Conservation (phyloP, 1,140 invertebrate genomes). For the Drosophila parabipectinata region DNA sequence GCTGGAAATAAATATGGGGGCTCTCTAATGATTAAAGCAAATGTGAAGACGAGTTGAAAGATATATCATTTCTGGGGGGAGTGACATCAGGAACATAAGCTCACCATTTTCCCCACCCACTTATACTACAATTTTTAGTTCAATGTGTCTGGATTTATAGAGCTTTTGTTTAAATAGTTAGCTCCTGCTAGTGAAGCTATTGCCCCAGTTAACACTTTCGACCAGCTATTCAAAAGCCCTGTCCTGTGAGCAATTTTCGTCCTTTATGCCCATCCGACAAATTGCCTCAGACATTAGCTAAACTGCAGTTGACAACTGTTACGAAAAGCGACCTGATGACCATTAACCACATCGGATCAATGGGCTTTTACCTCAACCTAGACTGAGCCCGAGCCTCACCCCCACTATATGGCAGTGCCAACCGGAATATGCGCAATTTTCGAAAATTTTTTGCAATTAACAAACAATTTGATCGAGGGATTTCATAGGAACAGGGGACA, state of each 20-base stretch:
- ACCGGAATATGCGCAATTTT: conserved; percentile 54
- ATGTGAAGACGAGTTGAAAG: conserved; percentile 13
- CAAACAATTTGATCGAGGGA: conserved; percentile 67
- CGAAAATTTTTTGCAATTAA: conserved; percentile 71
- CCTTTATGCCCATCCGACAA: conserved; percentile 22
- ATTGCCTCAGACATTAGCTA: conserved; percentile 54
- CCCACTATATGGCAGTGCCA: neutral
- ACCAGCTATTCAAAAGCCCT: conserved; percentile 15
- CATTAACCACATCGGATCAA: conserved; percentile 49
- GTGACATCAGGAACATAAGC: conserved; percentile 1
- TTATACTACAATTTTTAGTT: conserved; percentile 2
- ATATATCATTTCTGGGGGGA: neutral
- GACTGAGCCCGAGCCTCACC: too few relatives aligned
- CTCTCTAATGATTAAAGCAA: conserved; percentile 48
- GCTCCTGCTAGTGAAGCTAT: neutral
- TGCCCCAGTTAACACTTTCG: conserved; percentile 21
- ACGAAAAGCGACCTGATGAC: conserved; percentile 35
- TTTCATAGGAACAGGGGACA: too few relatives aligned
- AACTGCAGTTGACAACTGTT: conserved; percentile 71
- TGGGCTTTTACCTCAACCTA: conserved; percentile 9
- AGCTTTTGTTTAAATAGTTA: conserved; percentile 1
- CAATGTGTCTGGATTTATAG: neutral
- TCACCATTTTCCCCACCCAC: neutral
- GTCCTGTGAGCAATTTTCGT: conserved; percentile 13
- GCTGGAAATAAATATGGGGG: neutral